Conservation (phyloP, 1,140 invertebrate species). For the Zaprionus taronus region DNA sequence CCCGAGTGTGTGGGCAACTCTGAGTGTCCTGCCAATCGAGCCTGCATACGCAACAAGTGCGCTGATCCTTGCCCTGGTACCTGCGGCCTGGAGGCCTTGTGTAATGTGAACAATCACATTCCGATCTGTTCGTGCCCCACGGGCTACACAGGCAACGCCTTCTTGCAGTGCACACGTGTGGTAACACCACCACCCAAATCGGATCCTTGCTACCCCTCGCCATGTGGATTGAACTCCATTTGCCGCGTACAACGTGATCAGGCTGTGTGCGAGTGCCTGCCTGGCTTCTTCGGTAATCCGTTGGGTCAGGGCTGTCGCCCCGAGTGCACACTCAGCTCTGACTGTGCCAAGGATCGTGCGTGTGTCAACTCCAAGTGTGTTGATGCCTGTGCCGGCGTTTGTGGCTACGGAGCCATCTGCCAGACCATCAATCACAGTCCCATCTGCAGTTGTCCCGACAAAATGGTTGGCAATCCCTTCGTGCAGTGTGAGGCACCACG, state of each 20-base stretch:
- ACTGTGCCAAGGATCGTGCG: constrained; percentile 91
- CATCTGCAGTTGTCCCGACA: constrained; percentile 89
- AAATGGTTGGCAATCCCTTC: constrained; percentile 90
- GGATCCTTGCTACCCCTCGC: constrained; percentile 89
- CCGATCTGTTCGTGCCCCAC: constrained; percentile 88
- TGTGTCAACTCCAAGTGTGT: constrained; percentile 92
- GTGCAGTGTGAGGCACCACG: constrained; percentile 87
- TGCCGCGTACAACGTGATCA: constrained; percentile 87
- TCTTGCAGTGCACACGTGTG: constrained; percentile 85
- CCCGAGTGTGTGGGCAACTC: constrained; percentile 87
- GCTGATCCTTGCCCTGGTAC: constrained; percentile 87
- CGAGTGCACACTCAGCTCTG: constrained; percentile 92
- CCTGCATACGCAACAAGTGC: constrained; percentile 87
- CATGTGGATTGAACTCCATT: constrained; percentile 90
- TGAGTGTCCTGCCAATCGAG: constrained; percentile 86
- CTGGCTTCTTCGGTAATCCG: constrained; percentile 92
- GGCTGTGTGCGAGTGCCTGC: constrained; percentile 89
- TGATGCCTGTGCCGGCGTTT: constrained; percentile 91
- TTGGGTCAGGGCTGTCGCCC: constrained; percentile 89
- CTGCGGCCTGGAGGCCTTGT: constrained; percentile 87
- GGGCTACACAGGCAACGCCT: constrained; percentile 90
- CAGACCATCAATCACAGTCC: constrained; percentile 91
- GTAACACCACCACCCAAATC: constrained; percentile 84
- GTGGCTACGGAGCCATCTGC: constrained; percentile 86
- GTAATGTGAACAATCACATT: constrained; percentile 88